Evolutionary conservation across 2,113 vertebrate genomes (phyloP).

Genomic region (Microtus ochrogaster): DNA sequence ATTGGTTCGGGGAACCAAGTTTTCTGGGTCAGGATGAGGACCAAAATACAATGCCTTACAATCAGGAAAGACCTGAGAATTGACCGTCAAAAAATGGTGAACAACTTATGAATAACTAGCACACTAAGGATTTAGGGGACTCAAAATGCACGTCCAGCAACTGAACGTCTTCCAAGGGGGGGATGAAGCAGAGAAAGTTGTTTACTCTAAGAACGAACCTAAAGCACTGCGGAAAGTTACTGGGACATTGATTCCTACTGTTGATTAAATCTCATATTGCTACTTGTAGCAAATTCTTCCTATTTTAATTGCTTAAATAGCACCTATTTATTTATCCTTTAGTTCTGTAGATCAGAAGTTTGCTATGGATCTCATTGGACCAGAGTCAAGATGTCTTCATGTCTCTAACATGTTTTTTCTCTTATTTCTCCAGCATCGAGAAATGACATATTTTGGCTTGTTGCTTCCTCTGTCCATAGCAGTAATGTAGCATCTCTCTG

Average conservation of each 20-base stretch:
- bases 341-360: not conserved
- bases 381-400: not conserved
- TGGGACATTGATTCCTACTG: not conserved
- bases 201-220: not conserved
- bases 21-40: not conserved
- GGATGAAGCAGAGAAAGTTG: not conserved
- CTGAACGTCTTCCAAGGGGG: not conserved
- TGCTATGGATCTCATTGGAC: not conserved
- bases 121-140: not conserved
- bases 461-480: not conserved
- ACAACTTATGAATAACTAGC: not conserved
- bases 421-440: not conserved
- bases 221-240: not conserved
- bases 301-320: not conserved
- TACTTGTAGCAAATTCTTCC: not conserved
- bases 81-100: not conserved
- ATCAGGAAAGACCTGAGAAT: not conserved
- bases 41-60: not conserved
- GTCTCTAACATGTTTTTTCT: too few species aligned
- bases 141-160: not conserved
- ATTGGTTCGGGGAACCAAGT: not conserved
- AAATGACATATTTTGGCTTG: not conserved
- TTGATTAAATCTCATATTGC: not conserved
- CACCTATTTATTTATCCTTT: not conserved
- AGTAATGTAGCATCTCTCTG: not conserved